Conservation (phyloP, 1,140 invertebrate genomes). For the Cydia amplana region DNA sequence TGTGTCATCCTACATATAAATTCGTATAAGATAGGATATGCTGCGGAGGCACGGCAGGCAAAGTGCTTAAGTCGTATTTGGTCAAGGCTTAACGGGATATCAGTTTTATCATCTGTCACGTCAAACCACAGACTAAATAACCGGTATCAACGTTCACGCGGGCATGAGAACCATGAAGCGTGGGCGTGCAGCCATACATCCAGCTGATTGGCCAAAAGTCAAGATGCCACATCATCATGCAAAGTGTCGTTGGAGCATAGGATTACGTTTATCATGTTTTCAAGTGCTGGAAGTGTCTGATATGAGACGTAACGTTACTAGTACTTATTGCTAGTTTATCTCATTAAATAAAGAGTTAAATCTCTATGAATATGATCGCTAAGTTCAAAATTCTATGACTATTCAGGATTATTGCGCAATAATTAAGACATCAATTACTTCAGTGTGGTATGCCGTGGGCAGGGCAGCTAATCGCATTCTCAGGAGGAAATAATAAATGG, state of each 20-base stretch:
- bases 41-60: constrained; percentile 44
- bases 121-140: background rate
- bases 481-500: no score
- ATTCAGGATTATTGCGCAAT: no score
- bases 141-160: constrained; percentile 39
- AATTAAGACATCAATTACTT: no score
- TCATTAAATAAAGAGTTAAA: background rate
- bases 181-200: constrained; percentile 53
- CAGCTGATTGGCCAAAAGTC: constrained; percentile 48
- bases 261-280: constrained; percentile 34
- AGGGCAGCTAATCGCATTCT: no score
- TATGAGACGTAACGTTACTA: background rate
- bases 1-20: background rate
- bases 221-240: constrained; percentile 35
- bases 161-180: constrained; percentile 63
- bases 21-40: background rate
- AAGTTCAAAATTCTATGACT: background rate
- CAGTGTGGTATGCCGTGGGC: no score
- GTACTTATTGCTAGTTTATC: background rate
- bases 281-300: background rate
- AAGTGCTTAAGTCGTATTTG: constrained; percentile 42
- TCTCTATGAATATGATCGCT: background rate
- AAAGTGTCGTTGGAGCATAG: constrained; percentile 39
- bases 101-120: constrained; percentile 39
- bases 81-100: constrained; percentile 36